Conservation (phyloP, 2,797 vertebrate species). For the Anabacerthia variegaticeps region DNA sequence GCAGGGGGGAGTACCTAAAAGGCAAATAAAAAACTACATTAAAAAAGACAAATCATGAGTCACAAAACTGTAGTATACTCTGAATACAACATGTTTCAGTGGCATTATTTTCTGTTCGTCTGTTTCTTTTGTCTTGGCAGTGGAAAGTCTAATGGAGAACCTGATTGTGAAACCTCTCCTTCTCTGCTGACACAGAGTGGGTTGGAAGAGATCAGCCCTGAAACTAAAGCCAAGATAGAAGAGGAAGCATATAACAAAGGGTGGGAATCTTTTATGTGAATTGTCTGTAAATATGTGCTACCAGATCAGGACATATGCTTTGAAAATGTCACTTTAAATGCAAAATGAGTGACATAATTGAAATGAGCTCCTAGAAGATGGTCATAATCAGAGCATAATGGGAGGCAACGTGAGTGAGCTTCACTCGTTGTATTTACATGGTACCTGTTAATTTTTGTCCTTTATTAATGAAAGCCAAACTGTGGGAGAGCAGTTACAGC, state of each 20-base stretch:
- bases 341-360: background rate
- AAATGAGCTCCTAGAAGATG: background rate
- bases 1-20: background rate
- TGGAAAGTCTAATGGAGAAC: constrained; percentile 85
- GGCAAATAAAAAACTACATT: background rate
- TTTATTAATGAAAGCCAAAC: background rate
- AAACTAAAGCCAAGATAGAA: constrained; percentile 90
- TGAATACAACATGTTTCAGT: background rate
- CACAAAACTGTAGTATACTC: background rate
- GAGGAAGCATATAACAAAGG: constrained; percentile 94
- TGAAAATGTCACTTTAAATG: background rate
- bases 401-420: background rate
- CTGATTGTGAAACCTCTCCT: constrained; percentile 79
- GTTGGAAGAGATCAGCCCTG: constrained; percentile 84
- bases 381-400: background rate
- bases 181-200: constrained; percentile 75
- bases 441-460: background rate
- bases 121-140: constrained; percentile 80
- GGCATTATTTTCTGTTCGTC: background rate
- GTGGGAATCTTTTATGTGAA: constrained; percentile 65
- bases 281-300: background rate
- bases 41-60: background rate
- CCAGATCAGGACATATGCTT: background rate
- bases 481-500: background rate
- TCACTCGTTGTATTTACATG: background rate